Evolutionary conservation across 2,888 invertebrate genomes (phyloP).

Genomic region (Xanthorhoe spadicearia): DNA sequence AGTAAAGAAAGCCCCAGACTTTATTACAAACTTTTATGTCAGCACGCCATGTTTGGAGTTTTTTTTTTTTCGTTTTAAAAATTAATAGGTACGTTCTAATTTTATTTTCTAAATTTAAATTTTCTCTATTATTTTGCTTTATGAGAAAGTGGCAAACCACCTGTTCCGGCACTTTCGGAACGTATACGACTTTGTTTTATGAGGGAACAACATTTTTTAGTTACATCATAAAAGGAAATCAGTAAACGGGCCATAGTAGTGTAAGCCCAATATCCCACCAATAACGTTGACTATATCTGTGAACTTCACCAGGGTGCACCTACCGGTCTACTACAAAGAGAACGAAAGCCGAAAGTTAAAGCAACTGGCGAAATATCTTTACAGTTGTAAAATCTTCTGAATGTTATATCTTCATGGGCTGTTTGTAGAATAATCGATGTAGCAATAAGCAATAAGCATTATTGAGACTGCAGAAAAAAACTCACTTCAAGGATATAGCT

Average conservation of each 20-base stretch:
- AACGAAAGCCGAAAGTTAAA: neutral
- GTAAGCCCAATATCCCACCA: conserved; percentile 16
- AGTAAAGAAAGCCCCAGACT: too few relatives aligned
- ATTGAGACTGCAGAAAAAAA: conserved; percentile 8
- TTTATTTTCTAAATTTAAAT: neutral
- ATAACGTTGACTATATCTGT: conserved; percentile 3
- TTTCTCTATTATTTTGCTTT: neutral
- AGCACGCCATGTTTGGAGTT: too few relatives aligned
- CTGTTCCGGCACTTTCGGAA: conserved; percentile 15
- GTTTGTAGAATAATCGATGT: conserved; percentile 7
- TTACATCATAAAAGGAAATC: conserved; percentile 15
- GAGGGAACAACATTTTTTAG: conserved; percentile 3
- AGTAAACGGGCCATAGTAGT: conserved; percentile 24
- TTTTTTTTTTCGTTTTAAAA: neutral
- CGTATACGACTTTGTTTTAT: conserved; percentile 13
- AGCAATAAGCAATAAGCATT: conserved; percentile 12
- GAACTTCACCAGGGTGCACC: neutral
- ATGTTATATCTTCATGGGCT: neutral
- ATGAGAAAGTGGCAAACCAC: neutral
- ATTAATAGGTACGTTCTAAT: neutral
- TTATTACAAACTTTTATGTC: too few relatives aligned
- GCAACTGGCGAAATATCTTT: neutral
- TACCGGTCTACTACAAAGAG: conserved; percentile 3
- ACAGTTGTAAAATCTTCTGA: neutral
- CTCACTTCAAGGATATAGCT: conserved; percentile 3